These are phyloP conservation scores for Druon quercuslanigerum DNA, from an alignment of 1,140 invertebrate genomes.

Conservation along the genomic window DNA sequence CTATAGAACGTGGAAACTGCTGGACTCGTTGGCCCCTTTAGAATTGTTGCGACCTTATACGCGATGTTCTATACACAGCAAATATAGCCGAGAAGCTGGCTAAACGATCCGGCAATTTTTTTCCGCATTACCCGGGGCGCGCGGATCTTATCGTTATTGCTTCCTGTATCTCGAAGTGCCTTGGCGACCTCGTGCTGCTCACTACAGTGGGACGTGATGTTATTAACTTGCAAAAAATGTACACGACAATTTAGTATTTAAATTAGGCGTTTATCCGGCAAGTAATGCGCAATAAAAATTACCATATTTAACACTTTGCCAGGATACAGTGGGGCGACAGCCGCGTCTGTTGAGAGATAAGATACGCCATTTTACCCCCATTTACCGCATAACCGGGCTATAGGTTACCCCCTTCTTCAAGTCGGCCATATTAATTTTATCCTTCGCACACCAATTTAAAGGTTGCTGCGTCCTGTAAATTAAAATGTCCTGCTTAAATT, in stretches of 20 bases:
- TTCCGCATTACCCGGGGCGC: constrained; percentile 7
- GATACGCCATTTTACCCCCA: constrained; percentile 36
- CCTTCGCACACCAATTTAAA: constrained; percentile 23
- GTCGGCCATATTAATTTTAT: constrained; percentile 33
- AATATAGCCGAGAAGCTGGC: neutral
- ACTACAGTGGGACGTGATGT: constrained; percentile 36
- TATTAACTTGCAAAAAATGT: constrained; percentile 46
- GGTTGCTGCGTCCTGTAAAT: constrained; percentile 34
- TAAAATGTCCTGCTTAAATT: constrained; percentile 38
- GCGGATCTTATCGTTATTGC: constrained; percentile 37
- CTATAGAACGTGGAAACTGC: too few relatives aligned
- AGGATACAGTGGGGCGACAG: constrained; percentile 31
- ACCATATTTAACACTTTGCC: constrained; percentile 54
- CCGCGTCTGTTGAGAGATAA: constrained; percentile 45
- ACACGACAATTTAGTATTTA: constrained; percentile 52
- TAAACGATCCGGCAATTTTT: neutral
- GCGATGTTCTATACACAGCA: neutral
- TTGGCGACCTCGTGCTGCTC: constrained; percentile 20
- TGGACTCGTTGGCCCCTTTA: too few relatives aligned
- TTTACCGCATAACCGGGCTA: neutral
- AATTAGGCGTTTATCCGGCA: constrained; percentile 51
- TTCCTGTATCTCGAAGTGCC: constrained; percentile 23
- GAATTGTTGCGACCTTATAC: too few relatives aligned
- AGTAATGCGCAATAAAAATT: constrained; percentile 55
- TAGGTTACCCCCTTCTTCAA: neutral